Percentiles rank a stretch among this genome's conserved stretches.
These are phyloP conservation scores for Sycobia sp. DNA, from an alignment of 1,140 invertebrate species.

Conservation along the genomic window DNA sequence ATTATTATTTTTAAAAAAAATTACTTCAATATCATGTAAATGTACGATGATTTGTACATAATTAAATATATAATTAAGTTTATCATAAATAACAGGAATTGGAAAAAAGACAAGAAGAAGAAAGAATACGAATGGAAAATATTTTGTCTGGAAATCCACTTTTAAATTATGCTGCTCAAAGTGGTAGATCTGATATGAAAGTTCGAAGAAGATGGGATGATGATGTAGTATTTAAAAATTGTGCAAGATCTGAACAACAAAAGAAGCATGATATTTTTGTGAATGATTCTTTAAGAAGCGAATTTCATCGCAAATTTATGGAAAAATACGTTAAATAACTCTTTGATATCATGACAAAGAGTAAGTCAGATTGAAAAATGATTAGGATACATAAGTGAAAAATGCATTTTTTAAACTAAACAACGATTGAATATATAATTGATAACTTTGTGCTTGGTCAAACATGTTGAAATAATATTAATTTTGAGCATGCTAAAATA, in stretches of 20 bases:
- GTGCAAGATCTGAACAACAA: constrained; percentile 92
- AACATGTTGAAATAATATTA: too few species aligned
- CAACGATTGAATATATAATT: too few species aligned
- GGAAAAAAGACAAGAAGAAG: constrained; percentile 91
- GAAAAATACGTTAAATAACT: constrained; percentile 96
- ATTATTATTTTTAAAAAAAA: too few species aligned
- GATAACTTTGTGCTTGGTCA: too few species aligned
- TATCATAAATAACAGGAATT: constrained; percentile 68
- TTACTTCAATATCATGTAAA: too few species aligned
- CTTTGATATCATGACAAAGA: too few species aligned
- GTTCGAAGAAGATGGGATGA: constrained; percentile 94
- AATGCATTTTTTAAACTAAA: too few species aligned
- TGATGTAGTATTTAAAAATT: constrained; percentile 99
- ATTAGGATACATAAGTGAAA: too few species aligned
- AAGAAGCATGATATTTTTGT: constrained; percentile 91
- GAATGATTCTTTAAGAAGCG: constrained; percentile 96
- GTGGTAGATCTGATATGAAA: constrained; percentile 85
- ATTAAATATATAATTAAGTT: background rate
- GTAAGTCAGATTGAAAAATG: too few species aligned
- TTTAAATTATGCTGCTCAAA: constrained; percentile 80
- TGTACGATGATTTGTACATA: too few species aligned
- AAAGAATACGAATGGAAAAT: constrained; percentile 96
- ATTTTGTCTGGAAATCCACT: constrained; percentile 97
- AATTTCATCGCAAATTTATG: constrained; percentile 99
- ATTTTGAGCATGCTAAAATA: too few species aligned